Percentiles rank a stretch among this genome's conserved stretches.
These are phyloP conservation scores for Eidolon dupreanum DNA, from an alignment of 2,797 vertebrate species.

Conservation along the genomic window DNA sequence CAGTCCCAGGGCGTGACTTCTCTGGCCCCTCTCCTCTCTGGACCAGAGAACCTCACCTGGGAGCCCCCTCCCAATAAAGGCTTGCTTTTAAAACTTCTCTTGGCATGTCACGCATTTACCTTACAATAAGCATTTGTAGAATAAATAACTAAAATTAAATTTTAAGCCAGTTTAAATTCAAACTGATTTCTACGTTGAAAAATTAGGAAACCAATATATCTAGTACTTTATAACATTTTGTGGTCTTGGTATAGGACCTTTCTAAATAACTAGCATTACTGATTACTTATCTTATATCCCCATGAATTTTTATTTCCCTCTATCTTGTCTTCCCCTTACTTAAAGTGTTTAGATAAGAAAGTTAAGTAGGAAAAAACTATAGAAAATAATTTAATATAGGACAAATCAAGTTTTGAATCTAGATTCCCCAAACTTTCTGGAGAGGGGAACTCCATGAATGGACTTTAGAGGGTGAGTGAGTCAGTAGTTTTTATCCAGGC, in stretches of 20 bases:
- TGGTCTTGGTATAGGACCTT: neutral
- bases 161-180: constrained; percentile 13
- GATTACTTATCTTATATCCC: neutral
- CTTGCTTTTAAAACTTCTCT: no score
- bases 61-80: no score
- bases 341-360: neutral
- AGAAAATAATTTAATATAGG: neutral
- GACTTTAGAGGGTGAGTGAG: neutral
- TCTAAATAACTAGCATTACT: constrained; percentile 46
- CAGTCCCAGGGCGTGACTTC: no score
- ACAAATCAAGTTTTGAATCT: neutral
- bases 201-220: neutral
- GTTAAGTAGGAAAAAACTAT: neutral
- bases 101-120: no score
- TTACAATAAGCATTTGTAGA: neutral
- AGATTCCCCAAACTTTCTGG: neutral
- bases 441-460: neutral
- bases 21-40: no score
- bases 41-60: no score
- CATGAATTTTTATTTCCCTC: constrained; percentile 17
- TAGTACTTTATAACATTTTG: neutral
- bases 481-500: neutral
- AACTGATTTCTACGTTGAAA: neutral
- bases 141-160: constrained; percentile 2
- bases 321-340: neutral